phyloP scores from a whole-genome alignment of 37 sponge, comb jelly and placozoan species.

The Axinella damicornis region DNA sequence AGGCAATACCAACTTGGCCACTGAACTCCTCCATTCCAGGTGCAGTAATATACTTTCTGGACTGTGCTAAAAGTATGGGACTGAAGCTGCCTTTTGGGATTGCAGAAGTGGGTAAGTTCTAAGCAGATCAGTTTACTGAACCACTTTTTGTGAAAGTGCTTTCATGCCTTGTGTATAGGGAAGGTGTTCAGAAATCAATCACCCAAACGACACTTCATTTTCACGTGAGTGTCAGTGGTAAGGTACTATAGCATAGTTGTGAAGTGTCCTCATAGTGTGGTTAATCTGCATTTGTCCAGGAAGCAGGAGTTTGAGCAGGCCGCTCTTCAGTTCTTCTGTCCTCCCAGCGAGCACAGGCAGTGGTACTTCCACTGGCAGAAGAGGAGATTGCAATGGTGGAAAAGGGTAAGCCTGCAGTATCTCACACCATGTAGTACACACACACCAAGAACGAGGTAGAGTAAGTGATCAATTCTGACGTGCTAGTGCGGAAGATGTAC shows the following conservation, averaged over 20 bases:
- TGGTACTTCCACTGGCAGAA: constrained; percentile 65
- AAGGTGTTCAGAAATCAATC: no score
- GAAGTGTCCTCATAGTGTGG: not conserved
- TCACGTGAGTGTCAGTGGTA: not conserved
- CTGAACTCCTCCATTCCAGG: no score
- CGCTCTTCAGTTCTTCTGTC: constrained; percentile 37
- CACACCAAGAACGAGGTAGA: no score
- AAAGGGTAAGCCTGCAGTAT: constrained; percentile 48
- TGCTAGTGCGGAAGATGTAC: no score
- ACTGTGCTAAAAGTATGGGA: not conserved
- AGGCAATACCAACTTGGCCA: no score
- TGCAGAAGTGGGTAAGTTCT: constrained; percentile 50
- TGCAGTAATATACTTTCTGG: not conserved
- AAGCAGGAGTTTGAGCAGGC: constrained; percentile 22
- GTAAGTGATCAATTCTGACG: no score
- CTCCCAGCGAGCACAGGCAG: constrained; percentile 5
- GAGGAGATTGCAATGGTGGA: constrained; percentile 68
- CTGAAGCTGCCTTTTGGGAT: constrained; percentile 49
- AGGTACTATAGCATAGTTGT: no score
- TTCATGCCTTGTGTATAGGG: no score
- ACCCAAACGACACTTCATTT: not conserved
- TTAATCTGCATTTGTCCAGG: not conserved
- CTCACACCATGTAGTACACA: no score
- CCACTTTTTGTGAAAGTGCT: no score
- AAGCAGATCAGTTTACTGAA: no score